These are phyloP conservation scores for Tinamus major DNA, from an alignment of 2,797 vertebrate species.

Conservation along the genomic window DNA sequence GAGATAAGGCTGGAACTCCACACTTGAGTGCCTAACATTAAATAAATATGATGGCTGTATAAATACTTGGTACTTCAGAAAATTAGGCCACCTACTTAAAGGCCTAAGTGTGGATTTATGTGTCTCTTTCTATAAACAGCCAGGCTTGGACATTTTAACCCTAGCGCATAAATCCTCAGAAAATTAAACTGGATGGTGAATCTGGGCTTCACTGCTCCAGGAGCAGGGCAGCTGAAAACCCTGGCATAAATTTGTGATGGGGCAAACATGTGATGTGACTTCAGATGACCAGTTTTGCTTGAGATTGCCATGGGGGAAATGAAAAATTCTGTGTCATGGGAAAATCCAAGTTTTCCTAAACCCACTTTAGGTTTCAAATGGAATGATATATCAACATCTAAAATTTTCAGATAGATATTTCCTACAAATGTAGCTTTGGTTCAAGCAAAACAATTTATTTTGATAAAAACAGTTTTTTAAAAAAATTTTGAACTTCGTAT, in stretches of 20 bases:
- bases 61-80: slow-evolving; percentile 23
- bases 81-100: slow-evolving; percentile 58
- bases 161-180: background rate
- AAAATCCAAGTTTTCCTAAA: background rate
- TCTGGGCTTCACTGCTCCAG: background rate
- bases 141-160: background rate
- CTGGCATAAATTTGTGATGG: background rate
- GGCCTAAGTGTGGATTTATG: background rate
- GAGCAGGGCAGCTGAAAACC: background rate
- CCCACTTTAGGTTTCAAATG: background rate
- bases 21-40: slow-evolving; percentile 54
- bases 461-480: background rate
- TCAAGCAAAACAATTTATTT: background rate
- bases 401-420: background rate
- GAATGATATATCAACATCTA: background rate
- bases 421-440: background rate
- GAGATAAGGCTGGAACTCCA: slow-evolving; percentile 1
- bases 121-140: background rate
- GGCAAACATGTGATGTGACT: background rate
- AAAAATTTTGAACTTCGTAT: background rate
- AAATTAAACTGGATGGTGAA: background rate
- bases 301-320: fast-evolving
- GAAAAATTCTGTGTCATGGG: background rate
- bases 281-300: background rate
- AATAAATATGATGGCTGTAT: slow-evolving; percentile 61